Percentiles rank a stretch among this genome's conserved stretches.
phyloP scores from a whole-genome alignment of 2,113 vertebrate species.

The Drymodes brunneopygia region DNA sequence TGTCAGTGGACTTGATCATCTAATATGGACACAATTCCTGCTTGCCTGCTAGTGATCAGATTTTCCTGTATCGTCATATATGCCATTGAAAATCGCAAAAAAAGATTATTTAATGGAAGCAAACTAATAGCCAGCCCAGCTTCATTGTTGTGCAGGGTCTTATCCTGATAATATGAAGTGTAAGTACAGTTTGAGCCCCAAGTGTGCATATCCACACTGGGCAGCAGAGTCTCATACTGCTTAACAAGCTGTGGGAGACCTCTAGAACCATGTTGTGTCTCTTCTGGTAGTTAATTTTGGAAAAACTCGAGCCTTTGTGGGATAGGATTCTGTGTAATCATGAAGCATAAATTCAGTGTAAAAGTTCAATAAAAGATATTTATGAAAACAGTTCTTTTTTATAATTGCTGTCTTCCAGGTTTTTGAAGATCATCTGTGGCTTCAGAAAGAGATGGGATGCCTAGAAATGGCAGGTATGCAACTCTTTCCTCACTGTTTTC shows the following conservation, averaged over 20 bases:
- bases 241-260: background rate
- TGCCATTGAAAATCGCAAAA: background rate
- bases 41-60: background rate
- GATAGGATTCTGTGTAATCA: background rate
- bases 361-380: background rate
- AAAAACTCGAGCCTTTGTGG: background rate
- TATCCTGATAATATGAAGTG: background rate
- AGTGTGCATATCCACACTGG: background rate
- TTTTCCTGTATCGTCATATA: background rate
- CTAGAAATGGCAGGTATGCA: slow-evolving; percentile 27
- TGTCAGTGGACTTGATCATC: background rate
- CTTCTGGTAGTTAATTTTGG: background rate
- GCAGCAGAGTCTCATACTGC: background rate
- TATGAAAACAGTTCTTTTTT: background rate
- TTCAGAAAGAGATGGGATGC: background rate
- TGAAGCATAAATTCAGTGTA: background rate
- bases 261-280: background rate
- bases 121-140: background rate
- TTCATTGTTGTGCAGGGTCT: background rate
- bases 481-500: background rate
- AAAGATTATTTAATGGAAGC: background rate
- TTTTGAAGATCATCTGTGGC: background rate
- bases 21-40: background rate
- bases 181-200: background rate
- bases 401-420: slow-evolving; percentile 11